A percentile compares a stretch with the other conserved stretches of the same genome.
These are phyloP conservation scores for Chamaea fasciata DNA, from an alignment of 2,113 vertebrate species.

Conservation along the genomic window DNA sequence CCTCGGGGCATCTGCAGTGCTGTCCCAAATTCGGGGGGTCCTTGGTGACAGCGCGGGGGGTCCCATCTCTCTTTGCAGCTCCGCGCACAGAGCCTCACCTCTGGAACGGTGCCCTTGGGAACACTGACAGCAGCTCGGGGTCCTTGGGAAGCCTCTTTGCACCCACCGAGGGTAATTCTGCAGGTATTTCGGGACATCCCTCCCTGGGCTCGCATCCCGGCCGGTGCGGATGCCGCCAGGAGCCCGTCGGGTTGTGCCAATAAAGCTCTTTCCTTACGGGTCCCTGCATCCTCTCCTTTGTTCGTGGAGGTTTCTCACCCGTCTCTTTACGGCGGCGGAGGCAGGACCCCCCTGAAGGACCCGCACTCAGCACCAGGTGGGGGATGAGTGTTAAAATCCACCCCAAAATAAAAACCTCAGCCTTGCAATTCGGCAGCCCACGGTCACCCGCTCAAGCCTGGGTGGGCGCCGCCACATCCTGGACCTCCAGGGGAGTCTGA, in stretches of 20 bases:
- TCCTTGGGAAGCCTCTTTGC: not conserved
- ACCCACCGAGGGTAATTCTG: not conserved
- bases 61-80: constrained; percentile 29
- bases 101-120: not conserved
- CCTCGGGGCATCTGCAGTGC: not conserved
- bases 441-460: not conserved
- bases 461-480: rapidly evolving
- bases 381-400: not conserved
- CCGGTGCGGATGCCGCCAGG: not conserved
- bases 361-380: not conserved
- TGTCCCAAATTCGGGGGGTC: not conserved
- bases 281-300: constrained; percentile 59
- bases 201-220: not conserved
- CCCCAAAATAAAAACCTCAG: not conserved
- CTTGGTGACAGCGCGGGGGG: not conserved
- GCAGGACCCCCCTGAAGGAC: not conserved
- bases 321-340: not conserved
- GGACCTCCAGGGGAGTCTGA: not conserved
- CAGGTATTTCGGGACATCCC: constrained; percentile 25
- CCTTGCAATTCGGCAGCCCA: not conserved
- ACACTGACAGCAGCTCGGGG: not conserved
- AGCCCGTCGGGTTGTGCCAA: constrained; percentile 21
- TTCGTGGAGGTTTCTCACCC: not conserved
- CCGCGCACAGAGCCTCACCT: not conserved
- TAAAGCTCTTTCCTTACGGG: constrained; percentile 53